Base-by-base conservation (phyloP, 2,113 vertebrate genomes). In the Carollia perspicillata region DNA sequence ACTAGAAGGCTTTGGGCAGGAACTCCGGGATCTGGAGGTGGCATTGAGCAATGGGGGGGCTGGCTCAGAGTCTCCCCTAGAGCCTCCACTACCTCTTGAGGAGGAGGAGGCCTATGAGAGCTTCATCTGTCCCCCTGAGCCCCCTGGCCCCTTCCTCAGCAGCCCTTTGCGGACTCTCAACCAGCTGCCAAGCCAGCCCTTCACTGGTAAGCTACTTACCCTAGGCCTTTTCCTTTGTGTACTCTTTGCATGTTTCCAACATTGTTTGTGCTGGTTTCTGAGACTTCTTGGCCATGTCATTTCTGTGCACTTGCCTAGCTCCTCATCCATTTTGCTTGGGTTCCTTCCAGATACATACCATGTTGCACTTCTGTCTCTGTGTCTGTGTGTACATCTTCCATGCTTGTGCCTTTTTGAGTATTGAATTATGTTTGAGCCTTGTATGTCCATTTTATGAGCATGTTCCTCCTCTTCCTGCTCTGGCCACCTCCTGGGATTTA, bases 21-120 rank as follows among this genome's bases (percentile, higher is more conserved):
- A 99, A 97, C 98, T 99, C 88, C 98, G 93, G 12, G 99, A 99
- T 89, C 98, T 99, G 53, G 99, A 99, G 97, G 99, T 99, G 0
- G 97, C 97, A 63, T 95, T 99, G 98, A 96, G 94, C 89, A 98
- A 98, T 0, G 98, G 99, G 14, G 98, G 98, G 40, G 98, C 98
- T 77, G 97, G 97, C 23, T 81, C 88, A 96, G 98, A 53, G 95
- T 97, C 0, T 42, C 97, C 0, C 42, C 80, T 94, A 74, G 85
- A 2, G 37, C 97, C 95, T 98, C 78, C 98, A 98, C 80, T 97
- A 13, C 90, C 97, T 94, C 92, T 78, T 93, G 97, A 97, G 0
- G 98, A 98, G 91, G 98, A 98, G 94, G 98, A 98, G 97, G 98
- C 97, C 83, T 98, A 99, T 0, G 98, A 98, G 72, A 98, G 96